phyloP scores from a whole-genome alignment of 2,113 vertebrate genomes.

The Thamnaconus septentrionalis region DNA sequence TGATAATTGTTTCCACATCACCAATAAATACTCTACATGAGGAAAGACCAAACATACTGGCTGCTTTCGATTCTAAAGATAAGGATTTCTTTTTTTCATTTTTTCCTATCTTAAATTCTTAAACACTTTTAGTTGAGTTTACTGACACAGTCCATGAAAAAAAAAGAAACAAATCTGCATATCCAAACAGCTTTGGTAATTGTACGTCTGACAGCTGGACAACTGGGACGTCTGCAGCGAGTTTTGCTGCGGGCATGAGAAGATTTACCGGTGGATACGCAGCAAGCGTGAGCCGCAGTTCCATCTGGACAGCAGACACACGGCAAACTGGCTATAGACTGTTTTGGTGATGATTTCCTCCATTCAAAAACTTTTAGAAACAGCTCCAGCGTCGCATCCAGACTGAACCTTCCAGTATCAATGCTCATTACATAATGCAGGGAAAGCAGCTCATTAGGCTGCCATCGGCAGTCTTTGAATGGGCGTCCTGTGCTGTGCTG shows the following conservation, averaged over 20 bases:
- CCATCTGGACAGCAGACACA: constrained; percentile 20
- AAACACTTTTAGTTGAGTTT: not conserved
- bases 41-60: too few species aligned
- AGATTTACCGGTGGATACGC: not conserved
- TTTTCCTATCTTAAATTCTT: too few species aligned
- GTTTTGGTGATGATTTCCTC: constrained; percentile 1
- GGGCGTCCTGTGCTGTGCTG: constrained; percentile 2
- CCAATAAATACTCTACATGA: too few species aligned
- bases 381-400: constrained; percentile 1
- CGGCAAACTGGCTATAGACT: not conserved
- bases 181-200: not conserved
- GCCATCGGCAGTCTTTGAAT: constrained; percentile 13
- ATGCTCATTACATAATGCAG: constrained; percentile 43
- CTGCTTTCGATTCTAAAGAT: too few species aligned
- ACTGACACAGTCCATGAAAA: not conserved
- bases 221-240: not conserved
- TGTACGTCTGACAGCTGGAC: not conserved
- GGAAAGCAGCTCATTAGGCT: constrained; percentile 33
- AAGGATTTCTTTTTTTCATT: too few species aligned
- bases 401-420: constrained; percentile 30
- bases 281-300: not conserved
- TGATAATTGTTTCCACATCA: too few species aligned
- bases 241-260: not conserved
- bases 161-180: not conserved
- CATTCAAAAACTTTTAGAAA: too few species aligned